Base-by-base conservation (phyloP, 2,888 invertebrate genomes). In the Entomobrya multifasciata region DNA sequence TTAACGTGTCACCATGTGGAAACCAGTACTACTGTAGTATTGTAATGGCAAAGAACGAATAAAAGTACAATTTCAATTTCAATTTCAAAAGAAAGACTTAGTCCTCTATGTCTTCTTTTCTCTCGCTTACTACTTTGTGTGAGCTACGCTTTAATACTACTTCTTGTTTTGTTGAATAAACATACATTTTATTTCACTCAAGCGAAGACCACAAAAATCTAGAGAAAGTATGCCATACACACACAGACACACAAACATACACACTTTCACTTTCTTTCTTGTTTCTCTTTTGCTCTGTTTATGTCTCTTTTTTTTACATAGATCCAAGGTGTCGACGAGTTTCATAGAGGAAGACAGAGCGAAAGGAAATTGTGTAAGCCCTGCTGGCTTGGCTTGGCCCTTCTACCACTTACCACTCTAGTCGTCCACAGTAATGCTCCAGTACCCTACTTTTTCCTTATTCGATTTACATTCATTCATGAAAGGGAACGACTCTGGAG, bases 391-490 rank as follows among this genome's bases (percentile, higher is more conserved):
- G n/a, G n/a, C n/a, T n/a, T n/a, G n/a, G n/a, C n/a, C n/a, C n/a
- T n/a, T n/a, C 6, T 30, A n/a, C n/a, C 60, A 30, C 60, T 15
- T 27, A 60, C 60, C n/a, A 2, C n/a, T 15, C 20, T n/a, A 8
- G 36, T 36, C 36, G 36, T 36, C 36, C 8, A 8, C 8, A 78
- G 47, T 41, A 13, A 25, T 76, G 83, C 22, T 76, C 76, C 62
- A 83, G 62, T 83, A 74, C 74, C 83, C 83, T 70, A 83, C 83
- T 83, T 83, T 76, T 83, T 10, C 52, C 27, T 27, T 30, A n/a
- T 15, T 49, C 60, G 27, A 6, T 60, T 55, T 60, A 27, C 52
- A 74, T 74, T 74, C 52, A 65, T 67, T 41, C 22, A 44, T 67
- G 41, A 65, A 41, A 4, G 17, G 22, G 44, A 44, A 44, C 36